Evolutionary conservation across 2,113 vertebrate species (phyloP).

Genomic region (Peromyscus californicus): DNA sequence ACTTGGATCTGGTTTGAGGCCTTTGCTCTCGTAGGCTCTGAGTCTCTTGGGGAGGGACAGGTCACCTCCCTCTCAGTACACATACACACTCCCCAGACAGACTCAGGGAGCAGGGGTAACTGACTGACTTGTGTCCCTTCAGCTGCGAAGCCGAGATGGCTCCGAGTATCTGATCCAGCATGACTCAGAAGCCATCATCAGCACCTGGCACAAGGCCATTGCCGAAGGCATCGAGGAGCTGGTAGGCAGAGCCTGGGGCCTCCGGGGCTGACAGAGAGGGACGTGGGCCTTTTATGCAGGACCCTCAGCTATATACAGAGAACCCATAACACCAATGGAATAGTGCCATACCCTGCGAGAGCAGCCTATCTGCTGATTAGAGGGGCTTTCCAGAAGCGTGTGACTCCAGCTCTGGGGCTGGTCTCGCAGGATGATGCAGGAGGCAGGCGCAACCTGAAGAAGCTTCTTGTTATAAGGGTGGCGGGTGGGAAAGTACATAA

Average conservation of each 20-base stretch:
- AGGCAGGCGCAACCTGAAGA: neutral
- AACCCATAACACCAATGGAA: neutral
- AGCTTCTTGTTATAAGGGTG: neutral
- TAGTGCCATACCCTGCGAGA: neutral
- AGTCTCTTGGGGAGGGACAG: neutral
- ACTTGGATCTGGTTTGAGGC: neutral
- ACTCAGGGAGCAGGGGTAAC: neutral
- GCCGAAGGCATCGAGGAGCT: constrained; percentile 90
- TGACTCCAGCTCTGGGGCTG: neutral
- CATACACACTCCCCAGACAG: neutral
- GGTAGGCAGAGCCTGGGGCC: constrained; percentile 88
- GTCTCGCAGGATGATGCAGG: neutral
- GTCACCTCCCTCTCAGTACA: neutral
- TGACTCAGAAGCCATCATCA: constrained; percentile 95
- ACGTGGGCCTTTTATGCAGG: neutral
- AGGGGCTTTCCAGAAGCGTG: neutral
- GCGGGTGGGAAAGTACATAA: neutral
- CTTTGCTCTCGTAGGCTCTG: neutral
- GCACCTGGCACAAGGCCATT: constrained; percentile 93
- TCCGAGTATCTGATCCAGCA: constrained; percentile 96
- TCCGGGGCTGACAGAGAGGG: constrained; percentile 83
- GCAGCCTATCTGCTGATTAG: neutral
- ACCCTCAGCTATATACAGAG: neutral
- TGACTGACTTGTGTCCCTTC: constrained; percentile 54
- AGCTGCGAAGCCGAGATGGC: constrained; percentile 93